Conservation (phyloP, 2,113 vertebrate species). For the Nestor notabilis region DNA sequence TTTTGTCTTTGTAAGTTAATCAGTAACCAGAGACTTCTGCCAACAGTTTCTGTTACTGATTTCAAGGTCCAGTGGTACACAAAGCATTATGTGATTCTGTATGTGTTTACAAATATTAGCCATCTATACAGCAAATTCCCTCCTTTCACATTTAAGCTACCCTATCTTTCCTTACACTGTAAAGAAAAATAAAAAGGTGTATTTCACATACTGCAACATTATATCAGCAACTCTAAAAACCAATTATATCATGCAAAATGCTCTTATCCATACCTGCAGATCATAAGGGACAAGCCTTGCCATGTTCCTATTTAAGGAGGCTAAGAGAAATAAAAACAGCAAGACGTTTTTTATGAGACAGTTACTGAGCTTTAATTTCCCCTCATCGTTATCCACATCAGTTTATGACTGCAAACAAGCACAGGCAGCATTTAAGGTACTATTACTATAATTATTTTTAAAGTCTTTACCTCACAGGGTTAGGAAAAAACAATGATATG, state of each 20-base stretch:
- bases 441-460: constrained; percentile 13
- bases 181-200: neutral
- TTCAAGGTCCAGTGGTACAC: neutral
- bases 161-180: accelerated
- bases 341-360: neutral
- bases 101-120: neutral
- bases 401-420: constrained; percentile 2
- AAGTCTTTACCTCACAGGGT: neutral
- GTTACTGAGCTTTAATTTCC: constrained; percentile 5
- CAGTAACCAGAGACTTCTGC: neutral
- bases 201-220: neutral
- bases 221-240: neutral
- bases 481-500: neutral
- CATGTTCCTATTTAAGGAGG: neutral
- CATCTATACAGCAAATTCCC: neutral
- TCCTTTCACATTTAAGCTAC: neutral
- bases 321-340: neutral
- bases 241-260: neutral
- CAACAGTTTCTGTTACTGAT: neutral
- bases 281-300: neutral
- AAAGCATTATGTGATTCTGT: neutral
- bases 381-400: neutral
- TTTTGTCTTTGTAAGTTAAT: neutral
- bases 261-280: neutral
- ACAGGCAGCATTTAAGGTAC: neutral